Percentiles rank a stretch among this genome's conserved stretches.
These are phyloP conservation scores for Pipistrellus kuhlii DNA, from an alignment of 2,797 vertebrate genomes.

Conservation along the genomic window DNA sequence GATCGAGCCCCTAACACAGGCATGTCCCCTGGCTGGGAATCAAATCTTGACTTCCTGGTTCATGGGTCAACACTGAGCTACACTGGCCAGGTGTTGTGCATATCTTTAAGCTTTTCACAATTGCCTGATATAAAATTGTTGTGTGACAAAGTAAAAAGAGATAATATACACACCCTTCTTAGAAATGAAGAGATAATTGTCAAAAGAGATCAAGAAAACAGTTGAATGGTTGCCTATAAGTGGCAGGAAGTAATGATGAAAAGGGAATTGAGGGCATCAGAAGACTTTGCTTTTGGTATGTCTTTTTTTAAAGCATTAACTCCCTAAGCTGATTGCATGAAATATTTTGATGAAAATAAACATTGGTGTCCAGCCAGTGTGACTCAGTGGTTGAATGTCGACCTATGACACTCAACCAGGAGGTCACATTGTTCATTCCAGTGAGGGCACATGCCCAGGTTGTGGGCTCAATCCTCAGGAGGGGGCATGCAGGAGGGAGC, in stretches of 20 bases:
- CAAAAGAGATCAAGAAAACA: background rate
- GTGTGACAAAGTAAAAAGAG: conserved; percentile 15
- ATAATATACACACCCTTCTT: background rate
- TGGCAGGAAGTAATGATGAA: background rate
- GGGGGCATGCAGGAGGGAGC: too few species aligned
- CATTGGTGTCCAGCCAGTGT: background rate
- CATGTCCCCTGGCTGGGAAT: too few species aligned
- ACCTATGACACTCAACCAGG: too few species aligned
- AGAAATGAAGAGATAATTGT: background rate
- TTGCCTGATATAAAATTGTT: background rate
- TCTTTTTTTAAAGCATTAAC: background rate
- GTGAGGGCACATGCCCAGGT: too few species aligned
- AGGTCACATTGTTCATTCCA: too few species aligned
- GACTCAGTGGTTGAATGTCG: too few species aligned
- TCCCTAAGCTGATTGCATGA: background rate
- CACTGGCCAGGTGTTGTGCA: too few species aligned
- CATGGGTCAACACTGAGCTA: too few species aligned
- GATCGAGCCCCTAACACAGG: too few species aligned
- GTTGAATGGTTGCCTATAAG: background rate
- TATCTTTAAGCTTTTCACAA: conserved; percentile 14
- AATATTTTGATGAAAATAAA: conserved; percentile 41
- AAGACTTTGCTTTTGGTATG: background rate
- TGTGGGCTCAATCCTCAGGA: too few species aligned
- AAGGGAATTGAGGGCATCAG: background rate
- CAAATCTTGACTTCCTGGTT: too few species aligned